phyloP scores from a whole-genome alignment of 2,113 vertebrate genomes.

The Casuarius casuarius region DNA sequence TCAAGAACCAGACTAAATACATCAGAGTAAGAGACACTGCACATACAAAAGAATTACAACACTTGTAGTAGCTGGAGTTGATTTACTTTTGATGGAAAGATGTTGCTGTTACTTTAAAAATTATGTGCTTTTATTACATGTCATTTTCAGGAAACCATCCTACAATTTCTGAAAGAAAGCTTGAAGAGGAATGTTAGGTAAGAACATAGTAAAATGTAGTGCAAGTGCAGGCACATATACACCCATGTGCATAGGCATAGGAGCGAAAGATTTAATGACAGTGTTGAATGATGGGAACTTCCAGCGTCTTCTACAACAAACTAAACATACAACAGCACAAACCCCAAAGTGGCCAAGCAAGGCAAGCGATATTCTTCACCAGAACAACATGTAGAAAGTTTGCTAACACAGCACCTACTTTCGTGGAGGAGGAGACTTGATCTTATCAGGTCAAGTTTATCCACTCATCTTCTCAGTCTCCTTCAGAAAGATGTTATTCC shows the following conservation, averaged over 20 bases:
- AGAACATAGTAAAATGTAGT: neutral
- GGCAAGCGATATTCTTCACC: neutral
- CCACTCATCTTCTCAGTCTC: neutral
- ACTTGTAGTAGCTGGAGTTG: neutral
- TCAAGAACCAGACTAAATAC: neutral
- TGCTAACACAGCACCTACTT: neutral
- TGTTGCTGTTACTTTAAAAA: neutral
- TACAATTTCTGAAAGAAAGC: neutral
- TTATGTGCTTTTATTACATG: neutral
- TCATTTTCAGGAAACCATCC: neutral
- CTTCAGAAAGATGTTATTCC: neutral
- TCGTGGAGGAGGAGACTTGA: constrained; percentile 20
- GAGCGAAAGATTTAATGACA: neutral
- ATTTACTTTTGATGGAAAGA: neutral
- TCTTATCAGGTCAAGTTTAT: constrained; percentile 26
- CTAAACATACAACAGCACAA: neutral
- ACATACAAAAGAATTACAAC: neutral
- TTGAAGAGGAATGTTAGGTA: neutral
- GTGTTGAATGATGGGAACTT: neutral
- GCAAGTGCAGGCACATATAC: neutral
- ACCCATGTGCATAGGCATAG: neutral
- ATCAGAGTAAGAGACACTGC: neutral
- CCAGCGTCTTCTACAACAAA: neutral
- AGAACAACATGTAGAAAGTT: neutral
- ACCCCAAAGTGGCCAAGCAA: neutral